A percentile compares a stretch with the other conserved stretches of the same genome.
Evolutionary conservation across 1,140 invertebrate genomes (phyloP).

Genomic region (Megalopta genalis): DNA sequence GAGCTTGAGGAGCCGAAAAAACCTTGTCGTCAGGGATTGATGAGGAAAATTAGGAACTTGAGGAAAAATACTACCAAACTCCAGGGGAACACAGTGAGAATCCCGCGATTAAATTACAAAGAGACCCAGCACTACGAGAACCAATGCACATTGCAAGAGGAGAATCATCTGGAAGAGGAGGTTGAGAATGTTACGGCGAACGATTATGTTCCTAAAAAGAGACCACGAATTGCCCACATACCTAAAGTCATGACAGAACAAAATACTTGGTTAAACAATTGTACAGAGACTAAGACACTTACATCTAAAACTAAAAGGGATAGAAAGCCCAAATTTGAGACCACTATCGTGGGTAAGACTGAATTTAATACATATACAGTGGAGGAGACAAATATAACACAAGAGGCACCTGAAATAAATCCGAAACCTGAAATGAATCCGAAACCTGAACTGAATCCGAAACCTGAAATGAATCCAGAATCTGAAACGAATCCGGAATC

Average conservation of each 20-base stretch:
- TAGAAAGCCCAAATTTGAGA: no score
- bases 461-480: no score
- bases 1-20: background rate
- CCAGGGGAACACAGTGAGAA: no score
- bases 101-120: no score
- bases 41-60: slow-evolving; percentile 37
- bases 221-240: slow-evolving; percentile 57
- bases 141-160: background rate
- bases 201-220: slow-evolving; percentile 46
- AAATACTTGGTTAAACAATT: background rate
- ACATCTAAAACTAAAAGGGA: background rate
- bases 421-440: no score
- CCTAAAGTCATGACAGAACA: slow-evolving; percentile 35
- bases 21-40: background rate
- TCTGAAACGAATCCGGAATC: no score
- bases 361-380: background rate
- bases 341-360: background rate
- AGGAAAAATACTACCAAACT: background rate
- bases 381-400: no score
- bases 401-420: no score
- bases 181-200: background rate
- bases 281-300: background rate
- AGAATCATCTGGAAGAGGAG: background rate
- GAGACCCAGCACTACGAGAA: background rate
- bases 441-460: no score